phyloP scores from a whole-genome alignment of 2,888 invertebrate genomes.

The Melikaiella ostensackeni region DNA sequence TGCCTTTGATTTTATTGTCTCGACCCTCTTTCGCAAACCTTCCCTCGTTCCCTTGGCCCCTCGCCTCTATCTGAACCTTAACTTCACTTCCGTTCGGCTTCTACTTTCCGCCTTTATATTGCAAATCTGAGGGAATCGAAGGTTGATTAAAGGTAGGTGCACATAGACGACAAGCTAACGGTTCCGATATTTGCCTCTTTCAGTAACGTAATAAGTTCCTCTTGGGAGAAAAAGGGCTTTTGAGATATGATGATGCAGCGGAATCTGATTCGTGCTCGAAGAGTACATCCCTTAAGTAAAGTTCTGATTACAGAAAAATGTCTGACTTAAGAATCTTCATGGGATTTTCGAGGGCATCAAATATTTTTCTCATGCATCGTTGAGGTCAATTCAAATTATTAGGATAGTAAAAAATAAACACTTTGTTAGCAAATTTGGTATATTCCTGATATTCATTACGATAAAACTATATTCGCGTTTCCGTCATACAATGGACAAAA shows the following conservation, averaged over 20 bases:
- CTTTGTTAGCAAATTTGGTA: no score
- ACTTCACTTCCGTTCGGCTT: slow-evolving; percentile 4
- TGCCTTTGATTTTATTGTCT: slow-evolving; percentile 70
- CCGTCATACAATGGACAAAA: no score
- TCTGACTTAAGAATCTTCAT: background rate
- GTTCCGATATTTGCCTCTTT: slow-evolving; percentile 35
- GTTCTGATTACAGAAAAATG: slow-evolving; percentile 22
- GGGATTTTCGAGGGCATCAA: background rate
- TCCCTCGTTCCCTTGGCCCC: background rate
- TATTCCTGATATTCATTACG: no score
- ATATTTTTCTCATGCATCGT: background rate
- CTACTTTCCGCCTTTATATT: slow-evolving; percentile 7
- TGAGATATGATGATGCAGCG: slow-evolving; percentile 23
- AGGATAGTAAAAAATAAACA: no score
- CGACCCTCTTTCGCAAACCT: slow-evolving; percentile 42
- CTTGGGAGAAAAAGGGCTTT: slow-evolving; percentile 33
- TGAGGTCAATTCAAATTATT: no score
- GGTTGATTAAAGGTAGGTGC: slow-evolving; percentile 30
- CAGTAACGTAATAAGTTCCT: slow-evolving; percentile 21
- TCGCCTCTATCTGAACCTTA: background rate
- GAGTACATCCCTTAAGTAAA: slow-evolving; percentile 25
- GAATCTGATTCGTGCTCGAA: slow-evolving; percentile 6
- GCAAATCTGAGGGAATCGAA: slow-evolving; percentile 13
- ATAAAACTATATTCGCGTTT: no score
- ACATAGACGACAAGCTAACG: slow-evolving; percentile 30